Conservation (phyloP, 2,888 invertebrate species). For the Dryomyza anilis region DNA sequence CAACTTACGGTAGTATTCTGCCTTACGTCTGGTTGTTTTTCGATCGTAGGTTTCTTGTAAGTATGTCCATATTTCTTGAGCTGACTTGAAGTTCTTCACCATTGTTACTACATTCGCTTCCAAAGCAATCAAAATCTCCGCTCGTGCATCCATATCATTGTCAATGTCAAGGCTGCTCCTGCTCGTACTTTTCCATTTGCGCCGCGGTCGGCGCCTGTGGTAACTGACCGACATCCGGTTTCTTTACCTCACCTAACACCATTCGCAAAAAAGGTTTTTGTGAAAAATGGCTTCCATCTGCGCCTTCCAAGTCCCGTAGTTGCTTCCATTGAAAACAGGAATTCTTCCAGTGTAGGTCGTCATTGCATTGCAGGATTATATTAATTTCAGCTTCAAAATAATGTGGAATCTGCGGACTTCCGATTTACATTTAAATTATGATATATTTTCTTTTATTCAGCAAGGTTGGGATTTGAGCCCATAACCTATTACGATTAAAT, state of each 20-base stretch:
- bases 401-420: too few relatives aligned
- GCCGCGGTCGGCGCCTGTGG: neutral
- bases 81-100: conserved; percentile 10
- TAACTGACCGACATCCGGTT: neutral
- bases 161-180: neutral
- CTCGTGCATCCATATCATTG: conserved; percentile 15
- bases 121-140: conserved; percentile 8
- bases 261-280: too few relatives aligned
- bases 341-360: neutral
- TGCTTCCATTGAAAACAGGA: neutral
- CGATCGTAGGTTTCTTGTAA: conserved; percentile 18
- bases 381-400: too few relatives aligned
- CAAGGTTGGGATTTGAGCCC: too few relatives aligned
- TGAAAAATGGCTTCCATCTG: too few relatives aligned
- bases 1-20: conserved; percentile 22
- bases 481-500: too few relatives aligned
- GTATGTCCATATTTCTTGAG: conserved; percentile 1
- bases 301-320: conserved; percentile 6
- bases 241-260: too few relatives aligned
- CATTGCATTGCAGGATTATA: neutral
- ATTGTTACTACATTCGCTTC: conserved; percentile 14
- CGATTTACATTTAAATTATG: too few relatives aligned
- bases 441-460: too few relatives aligned
- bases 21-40: conserved; percentile 13
- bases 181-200: neutral